phyloP scores from a whole-genome alignment of 1,140 invertebrate species.

The Apis dorsata region DNA sequence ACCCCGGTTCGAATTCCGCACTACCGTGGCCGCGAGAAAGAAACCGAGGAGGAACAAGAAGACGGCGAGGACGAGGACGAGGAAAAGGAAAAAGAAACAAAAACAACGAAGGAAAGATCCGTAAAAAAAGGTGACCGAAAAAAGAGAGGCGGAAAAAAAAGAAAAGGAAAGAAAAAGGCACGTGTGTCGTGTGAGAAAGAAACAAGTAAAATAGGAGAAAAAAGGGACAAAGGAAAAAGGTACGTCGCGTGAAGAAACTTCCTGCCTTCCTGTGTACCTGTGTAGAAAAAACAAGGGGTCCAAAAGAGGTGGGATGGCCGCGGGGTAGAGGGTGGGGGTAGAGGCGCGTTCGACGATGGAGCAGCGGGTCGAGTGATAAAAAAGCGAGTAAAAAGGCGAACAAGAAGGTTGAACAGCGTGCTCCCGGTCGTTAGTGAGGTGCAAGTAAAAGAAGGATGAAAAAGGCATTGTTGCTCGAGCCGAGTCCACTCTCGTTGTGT shows the following conservation, averaged over 20 bases:
- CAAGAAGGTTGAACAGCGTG: slow-evolving; percentile 40
- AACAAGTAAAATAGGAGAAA: slow-evolving; percentile 10
- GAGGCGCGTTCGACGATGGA: slow-evolving; percentile 19
- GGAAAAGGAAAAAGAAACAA: neutral
- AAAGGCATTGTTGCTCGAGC: slow-evolving; percentile 42
- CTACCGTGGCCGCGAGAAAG: slow-evolving; percentile 46
- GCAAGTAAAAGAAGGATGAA: slow-evolving; percentile 41
- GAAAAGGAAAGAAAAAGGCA: neutral
- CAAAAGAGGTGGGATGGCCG: neutral
- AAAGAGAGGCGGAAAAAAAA: neutral
- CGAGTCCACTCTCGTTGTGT: neutral
- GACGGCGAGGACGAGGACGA: slow-evolving; percentile 10
- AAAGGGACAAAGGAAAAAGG: slow-evolving; percentile 36
- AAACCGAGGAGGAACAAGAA: slow-evolving; percentile 18
- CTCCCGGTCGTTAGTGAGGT: slow-evolving; percentile 47
- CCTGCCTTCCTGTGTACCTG: slow-evolving; percentile 53
- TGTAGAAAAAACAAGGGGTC: slow-evolving; percentile 42
- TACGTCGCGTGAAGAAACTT: slow-evolving; percentile 54
- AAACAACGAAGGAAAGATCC: neutral
- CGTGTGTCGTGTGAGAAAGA: neutral
- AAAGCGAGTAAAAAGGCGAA: slow-evolving; percentile 13
- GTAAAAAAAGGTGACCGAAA: neutral
- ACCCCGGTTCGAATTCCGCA: slow-evolving; percentile 67
- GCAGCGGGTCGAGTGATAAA: slow-evolving; percentile 28
- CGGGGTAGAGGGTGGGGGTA: too few species aligned